Evolutionary conservation across 2,888 invertebrate species (phyloP).

Genomic region (Harpalus rufipes): DNA sequence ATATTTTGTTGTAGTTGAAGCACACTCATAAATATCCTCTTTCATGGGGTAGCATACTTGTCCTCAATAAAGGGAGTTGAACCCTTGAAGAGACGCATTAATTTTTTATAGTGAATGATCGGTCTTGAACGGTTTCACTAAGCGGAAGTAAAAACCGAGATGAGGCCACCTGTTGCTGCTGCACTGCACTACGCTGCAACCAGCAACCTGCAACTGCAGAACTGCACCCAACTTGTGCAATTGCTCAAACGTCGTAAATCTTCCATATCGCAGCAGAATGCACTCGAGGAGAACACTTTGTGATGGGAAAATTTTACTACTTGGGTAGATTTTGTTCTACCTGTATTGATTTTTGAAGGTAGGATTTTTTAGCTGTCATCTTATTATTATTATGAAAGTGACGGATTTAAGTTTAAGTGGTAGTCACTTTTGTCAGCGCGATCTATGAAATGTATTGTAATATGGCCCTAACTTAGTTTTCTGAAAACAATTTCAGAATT

Average conservation of each 20-base stretch:
- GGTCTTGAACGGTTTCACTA: constrained; percentile 47
- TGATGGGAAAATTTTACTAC: not conserved
- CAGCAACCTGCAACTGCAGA: no score
- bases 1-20: not conserved
- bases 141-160: constrained; percentile 54
- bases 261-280: not conserved
- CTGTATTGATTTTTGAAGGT: no score
- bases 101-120: constrained; percentile 48
- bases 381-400: no score
- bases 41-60: not conserved
- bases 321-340: no score
- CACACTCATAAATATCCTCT: not conserved
- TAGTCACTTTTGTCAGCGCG: no score
- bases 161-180: constrained; percentile 49
- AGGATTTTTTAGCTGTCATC: no score
- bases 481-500: no score
- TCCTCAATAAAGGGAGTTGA: not conserved
- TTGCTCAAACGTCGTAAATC: constrained; percentile 50
- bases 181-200: not conserved
- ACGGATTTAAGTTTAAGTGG: no score
- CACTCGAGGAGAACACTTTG: not conserved
- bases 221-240: constrained; percentile 55
- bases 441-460: no score
- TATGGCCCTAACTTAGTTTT: no score
- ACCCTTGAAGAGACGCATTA: constrained; percentile 30